Conservation (phyloP, 2,113 vertebrate species). For the Labeo rohita region DNA sequence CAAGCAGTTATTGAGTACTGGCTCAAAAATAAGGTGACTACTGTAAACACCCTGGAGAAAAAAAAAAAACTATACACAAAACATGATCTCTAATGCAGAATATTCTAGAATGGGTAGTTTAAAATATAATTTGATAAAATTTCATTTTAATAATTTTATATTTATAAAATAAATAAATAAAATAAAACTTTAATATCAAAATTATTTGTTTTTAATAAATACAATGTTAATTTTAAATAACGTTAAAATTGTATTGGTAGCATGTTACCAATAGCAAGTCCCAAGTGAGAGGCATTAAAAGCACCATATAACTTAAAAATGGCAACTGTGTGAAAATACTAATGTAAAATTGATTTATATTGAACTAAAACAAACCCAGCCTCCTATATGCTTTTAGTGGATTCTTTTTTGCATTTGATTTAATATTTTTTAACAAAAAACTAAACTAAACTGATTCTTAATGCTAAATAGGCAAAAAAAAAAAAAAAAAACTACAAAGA, state of each 20-base stretch:
- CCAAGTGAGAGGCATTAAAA: neutral
- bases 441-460: neutral
- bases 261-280: no score
- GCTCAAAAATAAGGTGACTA: neutral
- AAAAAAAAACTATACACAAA: neutral
- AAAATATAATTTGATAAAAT: no score
- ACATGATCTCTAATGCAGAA: neutral
- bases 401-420: neutral
- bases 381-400: neutral
- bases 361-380: no score
- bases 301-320: neutral
- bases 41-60: neutral
- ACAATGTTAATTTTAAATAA: no score
- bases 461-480: neutral
- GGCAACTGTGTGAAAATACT: neutral
- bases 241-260: no score
- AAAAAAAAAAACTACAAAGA: neutral
- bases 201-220: no score
- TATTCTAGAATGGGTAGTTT: neutral
- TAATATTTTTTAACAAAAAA: neutral
- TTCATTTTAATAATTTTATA: no score
- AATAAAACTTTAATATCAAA: no score
- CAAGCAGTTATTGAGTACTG: neutral
- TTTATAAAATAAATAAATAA: no score
- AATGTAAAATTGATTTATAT: neutral